Base-by-base conservation (phyloP, 2,888 invertebrate species). In the Azorinus chamasolen region DNA sequence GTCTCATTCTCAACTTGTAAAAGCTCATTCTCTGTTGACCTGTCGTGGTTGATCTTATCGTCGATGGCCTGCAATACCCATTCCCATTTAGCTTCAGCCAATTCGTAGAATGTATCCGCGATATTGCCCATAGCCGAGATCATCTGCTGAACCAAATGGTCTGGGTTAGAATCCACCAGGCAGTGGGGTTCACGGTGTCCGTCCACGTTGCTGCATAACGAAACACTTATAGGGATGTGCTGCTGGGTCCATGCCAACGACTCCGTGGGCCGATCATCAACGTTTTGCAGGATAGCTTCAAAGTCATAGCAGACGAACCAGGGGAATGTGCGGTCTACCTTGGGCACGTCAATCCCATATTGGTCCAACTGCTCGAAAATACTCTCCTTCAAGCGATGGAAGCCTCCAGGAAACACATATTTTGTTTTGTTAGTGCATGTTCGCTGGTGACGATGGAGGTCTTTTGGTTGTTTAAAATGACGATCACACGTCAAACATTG, bases 361-460 rank as follows among this genome's bases (percentile, higher is more conserved):
- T 69, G 50, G 14, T 69, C 69, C 27, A 75, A 22, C 32, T 46
- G n/a, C 0, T 80, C 76, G 39, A 80, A 80, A 27, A 80, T 64
- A 12, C 18, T 53, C 0, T 64, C 51, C 48, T 32, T 39, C 0
- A 45, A 27, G 25, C 32, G 24, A 37, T 75, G 57, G 58, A 72
- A 55, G 6, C 72, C 72, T 14, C 74, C 77, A 1, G 70, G 76
- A 58, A 50, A 80, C 0, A 59, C 53, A 53, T 54, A 80, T 27
- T 63, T 64, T 16, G 70, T 74, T n/a, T 59, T 54, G 45, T 59
- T 74, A 8, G 16, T 25, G 55, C 81, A 81, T 41, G 18, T 50
- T 22, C n/a, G 27, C 16, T 70, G 63, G 24, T 81, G 81, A 6
- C 55, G 58, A 57, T 50, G 59, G 1, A 71, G 54, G 55, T 73